Evolutionary conservation across 2,113 vertebrate species (phyloP).

Genomic region (Falco punctatus): DNA sequence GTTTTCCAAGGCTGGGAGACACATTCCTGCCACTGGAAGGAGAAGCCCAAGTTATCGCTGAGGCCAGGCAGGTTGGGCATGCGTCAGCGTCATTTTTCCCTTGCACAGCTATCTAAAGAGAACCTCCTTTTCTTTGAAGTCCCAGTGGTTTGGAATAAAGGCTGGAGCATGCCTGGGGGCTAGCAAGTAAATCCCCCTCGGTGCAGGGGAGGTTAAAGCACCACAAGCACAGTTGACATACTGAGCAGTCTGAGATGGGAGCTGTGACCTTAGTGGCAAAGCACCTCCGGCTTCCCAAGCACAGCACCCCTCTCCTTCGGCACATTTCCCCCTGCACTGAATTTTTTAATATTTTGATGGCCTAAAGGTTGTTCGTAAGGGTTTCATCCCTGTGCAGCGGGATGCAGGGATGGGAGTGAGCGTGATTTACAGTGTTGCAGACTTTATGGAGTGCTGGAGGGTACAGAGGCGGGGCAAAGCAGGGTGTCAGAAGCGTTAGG

Average conservation of each 20-base stretch:
- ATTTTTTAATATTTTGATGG: neutral
- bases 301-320: accelerated
- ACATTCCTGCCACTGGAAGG: neutral
- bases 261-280: neutral
- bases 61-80: neutral
- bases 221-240: accelerated
- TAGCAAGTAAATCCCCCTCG: neutral
- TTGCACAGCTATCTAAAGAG: neutral
- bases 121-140: neutral
- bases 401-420: neutral
- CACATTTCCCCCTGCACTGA: accelerated
- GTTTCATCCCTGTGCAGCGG: neutral
- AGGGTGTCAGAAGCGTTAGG: neutral
- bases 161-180: neutral
- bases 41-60: neutral
- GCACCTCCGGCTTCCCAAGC: neutral
- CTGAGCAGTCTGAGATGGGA: neutral
- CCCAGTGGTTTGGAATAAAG: neutral
- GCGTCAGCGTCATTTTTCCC: neutral
- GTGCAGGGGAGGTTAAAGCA: neutral
- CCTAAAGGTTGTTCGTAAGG: neutral
- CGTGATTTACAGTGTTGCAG: accelerated
- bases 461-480: neutral
- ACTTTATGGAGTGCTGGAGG: neutral
- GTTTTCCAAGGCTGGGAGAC: neutral